Base-by-base conservation (phyloP, 2,888 invertebrate genomes). In the Tyria jacobaeae region DNA sequence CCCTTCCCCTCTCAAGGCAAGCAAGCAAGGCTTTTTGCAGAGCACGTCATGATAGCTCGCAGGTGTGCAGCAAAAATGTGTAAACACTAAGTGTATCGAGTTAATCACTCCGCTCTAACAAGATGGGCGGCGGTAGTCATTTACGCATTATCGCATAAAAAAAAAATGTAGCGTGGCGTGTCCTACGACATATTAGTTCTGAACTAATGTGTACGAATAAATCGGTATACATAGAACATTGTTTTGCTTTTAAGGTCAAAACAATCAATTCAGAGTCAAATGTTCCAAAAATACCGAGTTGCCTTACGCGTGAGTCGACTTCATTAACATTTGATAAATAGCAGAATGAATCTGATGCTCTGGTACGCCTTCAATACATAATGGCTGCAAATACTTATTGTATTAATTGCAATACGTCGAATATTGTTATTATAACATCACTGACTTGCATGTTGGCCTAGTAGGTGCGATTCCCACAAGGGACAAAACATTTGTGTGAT, bases 211-310 rank as follows among this genome's bases (percentile, higher is more conserved):
- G 12, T 56, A 24, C 2, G 34, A 47, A 47, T 35, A 48, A 51
- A 21, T 34, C n/a, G 44, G 48, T 48, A 62, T 62, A 53, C 48
- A 53, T 17, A 57, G 25, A 35, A 15, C 62, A 62, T 44, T 35
- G 15, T 41, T 35, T 53, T 62, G 37, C 60, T 66, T 63, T n/a
- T 64, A 74, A 74, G 70, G 75, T 70, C 66, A 72, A 68, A 66
- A 58, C 61, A 64, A 68, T 73, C 75, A 69, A 75, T 75, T 62
- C 21, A 47, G 39, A 58, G 53, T 58, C 24, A 53, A 60, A 68
- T 57, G 59, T 47, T 58, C 66, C 53, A 54, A 68, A 75, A 74
- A 70, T 70, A 63, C 34, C 48, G 9, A 21, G 39, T 41, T 10
- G 35, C 27, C 25, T 17, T 39, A 61, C 60, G 73, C 60, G 61